A percentile compares a stretch with the other conserved stretches of the same genome.
Conservation (phyloP, 2,797 vertebrate genomes). For the Rallus crepitans region DNA sequence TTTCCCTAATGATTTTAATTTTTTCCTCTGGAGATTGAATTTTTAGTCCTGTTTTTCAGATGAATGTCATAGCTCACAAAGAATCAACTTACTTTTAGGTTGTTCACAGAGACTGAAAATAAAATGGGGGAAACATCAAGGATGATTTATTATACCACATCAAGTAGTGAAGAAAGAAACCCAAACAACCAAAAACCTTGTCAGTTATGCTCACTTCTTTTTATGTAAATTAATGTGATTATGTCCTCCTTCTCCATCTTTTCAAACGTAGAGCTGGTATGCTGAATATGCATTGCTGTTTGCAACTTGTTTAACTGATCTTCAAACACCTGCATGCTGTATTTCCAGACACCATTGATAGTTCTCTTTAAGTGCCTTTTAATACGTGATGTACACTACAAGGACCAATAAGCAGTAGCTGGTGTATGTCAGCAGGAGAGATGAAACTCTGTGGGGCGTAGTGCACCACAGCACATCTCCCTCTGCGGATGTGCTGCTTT, state of each 20-base stretch:
- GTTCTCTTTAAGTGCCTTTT: not conserved
- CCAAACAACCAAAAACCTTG: not conserved
- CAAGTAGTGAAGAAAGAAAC: constrained; percentile 39
- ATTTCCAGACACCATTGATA: not conserved
- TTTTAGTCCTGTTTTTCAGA: constrained; percentile 60
- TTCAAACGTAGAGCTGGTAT: constrained; percentile 2
- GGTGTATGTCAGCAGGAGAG: not conserved
- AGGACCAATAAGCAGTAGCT: not conserved
- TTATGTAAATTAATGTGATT: constrained; percentile 65
- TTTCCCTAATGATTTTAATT: constrained; percentile 62
- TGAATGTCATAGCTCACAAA: constrained; percentile 49
- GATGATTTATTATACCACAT: constrained; percentile 61
- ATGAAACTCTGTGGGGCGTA: not conserved
- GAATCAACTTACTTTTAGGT: constrained; percentile 49
- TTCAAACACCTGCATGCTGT: not conserved
- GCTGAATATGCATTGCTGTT: not conserved
- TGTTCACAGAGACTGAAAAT: constrained; percentile 54
- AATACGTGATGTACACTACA: not conserved
- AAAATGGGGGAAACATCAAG: constrained; percentile 53
- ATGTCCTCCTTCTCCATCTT: constrained; percentile 50
- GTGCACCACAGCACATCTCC: not conserved
- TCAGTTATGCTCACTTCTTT: constrained; percentile 28
- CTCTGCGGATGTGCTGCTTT: not conserved
- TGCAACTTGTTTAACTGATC: not conserved
- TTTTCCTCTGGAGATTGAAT: constrained; percentile 56